phyloP scores from a whole-genome alignment of 2,797 vertebrate species.

The Tangara arthus region DNA sequence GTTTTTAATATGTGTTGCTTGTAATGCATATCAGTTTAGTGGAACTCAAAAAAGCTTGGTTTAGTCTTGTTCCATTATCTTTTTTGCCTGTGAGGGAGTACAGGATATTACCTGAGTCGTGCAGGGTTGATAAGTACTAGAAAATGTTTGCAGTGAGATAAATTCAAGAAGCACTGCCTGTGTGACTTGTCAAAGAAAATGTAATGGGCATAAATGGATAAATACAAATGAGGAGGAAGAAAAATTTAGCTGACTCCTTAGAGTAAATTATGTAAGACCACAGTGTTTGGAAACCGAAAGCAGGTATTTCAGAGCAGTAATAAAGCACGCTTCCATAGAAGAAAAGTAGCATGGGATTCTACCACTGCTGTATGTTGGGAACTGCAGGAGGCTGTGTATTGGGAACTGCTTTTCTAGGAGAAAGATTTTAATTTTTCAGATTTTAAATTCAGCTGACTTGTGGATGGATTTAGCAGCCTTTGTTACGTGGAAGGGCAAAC shows the following conservation, averaged over 20 bases:
- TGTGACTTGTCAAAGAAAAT: not conserved
- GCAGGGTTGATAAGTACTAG: not conserved
- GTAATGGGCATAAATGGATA: not conserved
- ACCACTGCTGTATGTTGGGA: not conserved
- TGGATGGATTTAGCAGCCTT: not conserved
- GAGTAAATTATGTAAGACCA: accelerated
- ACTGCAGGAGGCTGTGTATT: not conserved
- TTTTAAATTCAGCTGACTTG: not conserved
- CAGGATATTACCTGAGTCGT: not conserved
- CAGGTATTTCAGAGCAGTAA: not conserved
- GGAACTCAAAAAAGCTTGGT: not conserved
- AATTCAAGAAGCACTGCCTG: not conserved
- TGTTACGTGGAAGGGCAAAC: accelerated
- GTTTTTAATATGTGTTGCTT: not conserved
- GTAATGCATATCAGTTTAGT: not conserved
- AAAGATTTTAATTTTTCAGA: not conserved
- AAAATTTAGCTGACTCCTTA: not conserved
- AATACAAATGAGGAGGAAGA: not conserved
- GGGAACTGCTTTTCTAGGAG: not conserved
- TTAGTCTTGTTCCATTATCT: not conserved
- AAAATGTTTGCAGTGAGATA: not conserved
- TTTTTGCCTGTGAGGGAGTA: not conserved
- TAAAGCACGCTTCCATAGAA: accelerated
- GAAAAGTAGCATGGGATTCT: not conserved
- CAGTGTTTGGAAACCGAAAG: not conserved